Conservation (phyloP, 1,140 invertebrate species). For the Drosophila kohkoa region DNA sequence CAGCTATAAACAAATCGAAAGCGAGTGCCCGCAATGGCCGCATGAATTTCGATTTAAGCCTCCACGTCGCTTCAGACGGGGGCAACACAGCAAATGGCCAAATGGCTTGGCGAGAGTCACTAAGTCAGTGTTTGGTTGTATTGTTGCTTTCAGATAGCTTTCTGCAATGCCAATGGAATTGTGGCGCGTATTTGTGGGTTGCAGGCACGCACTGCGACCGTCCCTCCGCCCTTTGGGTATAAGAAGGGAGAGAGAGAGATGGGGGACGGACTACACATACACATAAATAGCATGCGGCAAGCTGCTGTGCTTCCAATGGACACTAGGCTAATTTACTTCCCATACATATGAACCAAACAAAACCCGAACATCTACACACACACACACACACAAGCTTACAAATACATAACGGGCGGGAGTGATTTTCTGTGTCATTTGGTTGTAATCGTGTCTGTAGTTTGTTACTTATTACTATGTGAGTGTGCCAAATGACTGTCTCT, state of each 20-base stretch:
- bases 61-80: constrained; percentile 15
- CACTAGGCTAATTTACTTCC: constrained; percentile 78
- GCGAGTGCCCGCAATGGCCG: constrained; percentile 64
- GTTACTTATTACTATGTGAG: constrained; percentile 77
- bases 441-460: constrained; percentile 83
- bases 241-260: not conserved
- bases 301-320: constrained; percentile 51
- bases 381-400: constrained; percentile 5
- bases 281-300: constrained; percentile 74
- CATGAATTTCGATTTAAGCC: constrained; percentile 76
- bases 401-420: constrained; percentile 70
- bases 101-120: constrained; percentile 53
- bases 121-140: constrained; percentile 52
- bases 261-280: constrained; percentile 21
- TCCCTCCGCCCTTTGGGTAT: not conserved
- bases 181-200: constrained; percentile 75
- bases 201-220: constrained; percentile 59
- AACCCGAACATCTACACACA: constrained; percentile 44
- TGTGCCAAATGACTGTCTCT: constrained; percentile 41
- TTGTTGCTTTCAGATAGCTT: constrained; percentile 23
- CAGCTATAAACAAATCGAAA: constrained; percentile 79
- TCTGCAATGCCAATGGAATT: constrained; percentile 63
- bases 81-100: not conserved
- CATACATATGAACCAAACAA: constrained; percentile 61
- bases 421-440: constrained; percentile 82